Evolutionary conservation across 2,797 vertebrate genomes (phyloP).

Genomic region (Pangasius larnaudii): DNA sequence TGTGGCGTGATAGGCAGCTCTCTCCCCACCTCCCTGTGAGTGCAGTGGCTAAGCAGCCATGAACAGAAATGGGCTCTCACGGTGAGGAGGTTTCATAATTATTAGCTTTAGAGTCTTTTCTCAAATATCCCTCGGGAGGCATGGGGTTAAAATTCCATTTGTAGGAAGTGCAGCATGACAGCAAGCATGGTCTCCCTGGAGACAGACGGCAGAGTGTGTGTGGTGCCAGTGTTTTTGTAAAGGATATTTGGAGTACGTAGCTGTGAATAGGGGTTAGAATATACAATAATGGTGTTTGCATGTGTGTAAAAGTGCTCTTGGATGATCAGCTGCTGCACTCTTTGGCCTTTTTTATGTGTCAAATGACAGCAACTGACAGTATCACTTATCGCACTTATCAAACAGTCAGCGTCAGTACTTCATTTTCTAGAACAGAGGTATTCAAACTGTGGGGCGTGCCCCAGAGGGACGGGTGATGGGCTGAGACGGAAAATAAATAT

Average conservation of each 20-base stretch:
- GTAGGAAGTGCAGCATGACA: slow-evolving; percentile 83
- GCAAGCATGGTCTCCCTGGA: slow-evolving; percentile 78
- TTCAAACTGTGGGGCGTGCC: neutral
- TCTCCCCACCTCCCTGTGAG: slow-evolving; percentile 55
- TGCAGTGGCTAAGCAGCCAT: slow-evolving; percentile 75
- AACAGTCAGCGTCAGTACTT: neutral
- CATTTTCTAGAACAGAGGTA: neutral
- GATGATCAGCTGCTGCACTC: neutral
- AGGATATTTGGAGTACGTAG: slow-evolving; percentile 17
- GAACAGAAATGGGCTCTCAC: slow-evolving; percentile 77
- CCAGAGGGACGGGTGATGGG: neutral
- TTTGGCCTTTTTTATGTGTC: neutral
- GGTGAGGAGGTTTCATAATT: slow-evolving; percentile 76
- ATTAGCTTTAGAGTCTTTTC: slow-evolving; percentile 80
- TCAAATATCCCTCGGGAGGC: slow-evolving; percentile 79
- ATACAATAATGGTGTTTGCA: neutral
- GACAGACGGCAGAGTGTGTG: slow-evolving; percentile 68
- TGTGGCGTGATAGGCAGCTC: slow-evolving; percentile 35
- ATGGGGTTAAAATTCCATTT: slow-evolving; percentile 83
- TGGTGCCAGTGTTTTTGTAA: slow-evolving; percentile 14
- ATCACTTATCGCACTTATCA: neutral
- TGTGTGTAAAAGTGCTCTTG: neutral
- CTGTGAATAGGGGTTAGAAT: neutral
- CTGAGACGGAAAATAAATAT: neutral
- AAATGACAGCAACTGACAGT: neutral